phyloP scores from a whole-genome alignment of 2,888 invertebrate genomes.

The Dicroscelio sp. region DNA sequence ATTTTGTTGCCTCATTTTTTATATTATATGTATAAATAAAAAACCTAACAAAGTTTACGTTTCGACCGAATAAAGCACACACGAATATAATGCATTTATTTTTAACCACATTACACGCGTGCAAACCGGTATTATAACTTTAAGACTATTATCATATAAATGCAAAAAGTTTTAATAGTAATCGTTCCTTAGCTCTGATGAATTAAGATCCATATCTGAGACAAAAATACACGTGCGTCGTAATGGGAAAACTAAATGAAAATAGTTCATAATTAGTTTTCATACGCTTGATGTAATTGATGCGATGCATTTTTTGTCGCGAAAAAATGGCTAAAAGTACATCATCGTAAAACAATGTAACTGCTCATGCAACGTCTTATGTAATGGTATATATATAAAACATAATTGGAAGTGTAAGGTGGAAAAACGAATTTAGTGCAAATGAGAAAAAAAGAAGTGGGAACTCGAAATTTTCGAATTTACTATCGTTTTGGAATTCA shows the following conservation, averaged over 20 bases:
- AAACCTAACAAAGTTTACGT: neutral
- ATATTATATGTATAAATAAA: too few species aligned
- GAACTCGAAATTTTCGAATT: neutral
- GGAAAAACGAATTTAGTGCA: neutral
- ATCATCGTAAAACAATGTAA: conserved; percentile 43
- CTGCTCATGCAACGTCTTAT: conserved; percentile 5
- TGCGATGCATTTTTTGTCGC: too few species aligned
- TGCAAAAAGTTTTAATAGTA: conserved; percentile 76
- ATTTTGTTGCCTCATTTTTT: too few species aligned
- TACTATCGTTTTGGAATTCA: conserved; percentile 48
- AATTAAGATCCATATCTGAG: conserved; percentile 67
- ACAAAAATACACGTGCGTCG: conserved; percentile 59
- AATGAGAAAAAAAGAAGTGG: neutral
- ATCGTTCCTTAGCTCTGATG: conserved; percentile 65
- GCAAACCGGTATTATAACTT: conserved; percentile 53
- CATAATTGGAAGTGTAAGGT: conserved; percentile 12
- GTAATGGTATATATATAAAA: conserved; percentile 1
- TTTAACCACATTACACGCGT: conserved; percentile 41
- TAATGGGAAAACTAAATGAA: conserved; percentile 64
- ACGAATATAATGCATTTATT: conserved; percentile 54
- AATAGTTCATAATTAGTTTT: conserved; percentile 64
- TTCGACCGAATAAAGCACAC: conserved; percentile 26
- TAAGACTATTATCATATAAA: conserved; percentile 74
- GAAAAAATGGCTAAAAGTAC: neutral
- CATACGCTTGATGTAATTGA: conserved; percentile 30